These are phyloP conservation scores for Allobates femoralis DNA, from an alignment of 2,797 vertebrate genomes.

Conservation along the genomic window DNA sequence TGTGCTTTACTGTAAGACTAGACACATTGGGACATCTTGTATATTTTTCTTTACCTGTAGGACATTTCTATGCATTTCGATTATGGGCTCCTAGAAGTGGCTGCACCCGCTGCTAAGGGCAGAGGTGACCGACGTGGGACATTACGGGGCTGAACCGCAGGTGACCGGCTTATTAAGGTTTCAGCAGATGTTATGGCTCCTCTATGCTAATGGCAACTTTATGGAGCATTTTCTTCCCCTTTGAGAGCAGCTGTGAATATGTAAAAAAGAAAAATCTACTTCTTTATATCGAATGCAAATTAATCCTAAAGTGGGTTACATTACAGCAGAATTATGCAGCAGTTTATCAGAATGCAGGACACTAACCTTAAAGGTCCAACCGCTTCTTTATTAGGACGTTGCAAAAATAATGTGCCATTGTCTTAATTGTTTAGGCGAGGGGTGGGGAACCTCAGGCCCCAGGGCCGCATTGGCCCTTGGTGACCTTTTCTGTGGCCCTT, in stretches of 20 bases:
- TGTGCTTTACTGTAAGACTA: slow-evolving; percentile 51
- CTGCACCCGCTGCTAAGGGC: slow-evolving; percentile 38
- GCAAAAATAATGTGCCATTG: background rate
- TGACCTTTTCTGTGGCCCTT: too few species aligned
- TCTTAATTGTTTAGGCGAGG: background rate
- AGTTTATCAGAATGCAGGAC: slow-evolving; percentile 68
- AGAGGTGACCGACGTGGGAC: slow-evolving; percentile 61
- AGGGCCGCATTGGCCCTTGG: too few species aligned
- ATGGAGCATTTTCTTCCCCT: slow-evolving; percentile 68
- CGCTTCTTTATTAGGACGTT: slow-evolving; percentile 12
- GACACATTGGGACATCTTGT: slow-evolving; percentile 12
- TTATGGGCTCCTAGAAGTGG: slow-evolving; percentile 28
- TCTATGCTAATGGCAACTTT: slow-evolving; percentile 68
- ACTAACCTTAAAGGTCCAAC: slow-evolving; percentile 62
- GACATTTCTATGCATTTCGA: slow-evolving; percentile 24
- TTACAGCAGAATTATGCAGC: slow-evolving; percentile 67
- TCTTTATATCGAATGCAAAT: slow-evolving; percentile 72
- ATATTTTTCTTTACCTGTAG: slow-evolving; percentile 61
- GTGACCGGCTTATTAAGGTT: slow-evolving; percentile 65
- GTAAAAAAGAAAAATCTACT: slow-evolving; percentile 59
- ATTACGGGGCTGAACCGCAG: slow-evolving; percentile 57
- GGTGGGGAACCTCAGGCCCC: too few species aligned
- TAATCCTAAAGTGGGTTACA: slow-evolving; percentile 67
- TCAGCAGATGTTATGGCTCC: slow-evolving; percentile 67
- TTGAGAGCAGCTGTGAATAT: slow-evolving; percentile 67